Evolutionary conservation across 2,888 invertebrate genomes (phyloP), one percentile per base, ranked within the genome.

Genomic region (Brachycybe producta): DNA sequence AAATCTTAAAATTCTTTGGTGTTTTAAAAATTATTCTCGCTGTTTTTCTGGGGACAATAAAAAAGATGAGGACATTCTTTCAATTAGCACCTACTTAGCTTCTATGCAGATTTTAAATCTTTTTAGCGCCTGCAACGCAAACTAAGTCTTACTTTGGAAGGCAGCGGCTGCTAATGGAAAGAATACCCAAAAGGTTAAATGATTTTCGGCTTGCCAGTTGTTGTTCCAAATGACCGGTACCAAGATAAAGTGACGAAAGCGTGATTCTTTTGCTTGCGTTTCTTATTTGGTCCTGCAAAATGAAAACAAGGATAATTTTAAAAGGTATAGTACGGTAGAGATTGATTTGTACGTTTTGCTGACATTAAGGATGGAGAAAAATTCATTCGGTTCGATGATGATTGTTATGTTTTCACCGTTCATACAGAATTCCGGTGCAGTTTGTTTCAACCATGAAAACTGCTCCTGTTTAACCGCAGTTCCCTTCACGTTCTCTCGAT

Each of bases 221-320:
- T 51, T 74, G 72, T 67, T 97, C 97, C 58, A 90, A 68, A 17
- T 73, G 64, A 0, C 94, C 94, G 45, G 82, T 91, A 13, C 98
- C 97, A 52, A 97, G 70, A 65, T 98, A 98, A 11, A 98, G 71
- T 54, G 97, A 94, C 3, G 88, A 86, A 44, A 98, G 67, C 0
- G 81, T 79, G 60, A 91, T 82, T 58, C 88, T 74, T 45, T 71
- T 69, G 53, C 74, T 76, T 1, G 88, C 84, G 48, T 66, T 68
- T 47, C 69, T 68, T 62, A 82, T 79, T 63, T 79, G 77, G 40
- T 80, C 72, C 56, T 82, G 66, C 13, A 39, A 2, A n/a, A 3
- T 15, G 4, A 39, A 47, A 40, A 17, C 8, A 39, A 17, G 19
- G 34, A 34, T n/a, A 17, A 11, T 19, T 13, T 17, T 32, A 39